Base-by-base conservation (phyloP, 2,888 invertebrate species). In the Tachina lurida region DNA sequence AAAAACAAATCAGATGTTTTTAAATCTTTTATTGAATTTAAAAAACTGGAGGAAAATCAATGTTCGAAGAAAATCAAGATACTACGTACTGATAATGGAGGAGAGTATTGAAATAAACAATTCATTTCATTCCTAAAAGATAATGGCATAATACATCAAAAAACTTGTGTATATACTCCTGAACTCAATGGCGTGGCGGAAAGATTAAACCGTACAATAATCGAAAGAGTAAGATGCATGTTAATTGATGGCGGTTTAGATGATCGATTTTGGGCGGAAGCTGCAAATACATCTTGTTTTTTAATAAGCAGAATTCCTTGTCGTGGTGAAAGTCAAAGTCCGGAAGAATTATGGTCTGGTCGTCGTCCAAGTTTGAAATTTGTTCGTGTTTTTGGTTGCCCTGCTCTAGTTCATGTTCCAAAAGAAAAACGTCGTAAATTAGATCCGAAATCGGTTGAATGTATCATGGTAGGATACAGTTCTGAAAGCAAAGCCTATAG, bases 161-260 rank as follows among this genome's bases (percentile, higher is more conserved):
- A 45, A 45, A 45, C 12, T 5, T 13, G 45, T 45, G 8, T 45
- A 2, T 45, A 10, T 74, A 17, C 78, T 19, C 87, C 87, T 5
- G 81, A 88, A 76, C 88, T 88, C 74, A 88, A 92, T 84, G 90
- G 91, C 0, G 83, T 88, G n/a, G 84, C 82, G 2, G 87, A 87
- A 54, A 56, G 85, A 41, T 60, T 87, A 12, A 89, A 90, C 52
- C 58, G 88, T 8, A 88, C 87, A 0, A 58, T 89, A 2, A 67
- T 89, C 0, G 88, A n/a, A n/a, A n/a, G n/a, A n/a, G n/a, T n/a
- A n/a, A n/a, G n/a, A n/a, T n/a, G n/a, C n/a, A n/a, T n/a, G 88
- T 31, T 89, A 58, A 19, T 84, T 1, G 87, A 88, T 31, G 81
- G 87, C 73, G 31, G 31, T 31, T 31, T 31, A 31, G 31, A 31